Conservation (phyloP, 2,888 invertebrate species). For the Papilio gigon region DNA sequence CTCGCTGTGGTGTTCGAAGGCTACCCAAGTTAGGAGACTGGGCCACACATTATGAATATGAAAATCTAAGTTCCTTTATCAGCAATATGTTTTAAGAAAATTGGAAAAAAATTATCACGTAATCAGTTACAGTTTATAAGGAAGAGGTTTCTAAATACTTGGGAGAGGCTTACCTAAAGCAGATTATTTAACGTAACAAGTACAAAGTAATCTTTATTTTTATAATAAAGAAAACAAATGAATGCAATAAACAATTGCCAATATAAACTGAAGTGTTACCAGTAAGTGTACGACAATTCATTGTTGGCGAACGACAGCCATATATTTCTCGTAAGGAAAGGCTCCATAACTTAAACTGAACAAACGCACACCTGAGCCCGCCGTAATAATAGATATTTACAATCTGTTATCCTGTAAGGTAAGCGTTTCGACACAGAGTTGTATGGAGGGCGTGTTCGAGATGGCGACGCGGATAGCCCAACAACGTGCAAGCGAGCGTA, state of each 20-base stretch:
- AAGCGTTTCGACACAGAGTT: conserved; percentile 29
- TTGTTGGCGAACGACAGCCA: conserved; percentile 9
- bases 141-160: too few relatives aligned
- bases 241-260: conserved; percentile 41
- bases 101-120: too few relatives aligned
- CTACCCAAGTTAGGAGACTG: too few relatives aligned
- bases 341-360: conserved; percentile 27
- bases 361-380: conserved; percentile 26
- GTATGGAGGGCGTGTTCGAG: conserved; percentile 28
- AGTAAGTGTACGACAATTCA: not conserved
- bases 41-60: too few relatives aligned
- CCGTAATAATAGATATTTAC: conserved; percentile 39
- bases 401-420: conserved; percentile 28
- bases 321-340: conserved; percentile 25
- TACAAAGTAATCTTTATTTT: too few relatives aligned
- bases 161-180: too few relatives aligned
- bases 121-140: too few relatives aligned
- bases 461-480: conserved; percentile 34
- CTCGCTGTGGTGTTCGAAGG: too few relatives aligned
- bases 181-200: too few relatives aligned
- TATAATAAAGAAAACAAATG: not conserved
- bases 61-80: too few relatives aligned
- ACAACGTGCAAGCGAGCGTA: conserved; percentile 28
- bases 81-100: too few relatives aligned
- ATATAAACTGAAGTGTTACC: conserved; percentile 5